phyloP scores from a whole-genome alignment of 92 coral and sea anemone species.

The Epizoanthus rinbou region DNA sequence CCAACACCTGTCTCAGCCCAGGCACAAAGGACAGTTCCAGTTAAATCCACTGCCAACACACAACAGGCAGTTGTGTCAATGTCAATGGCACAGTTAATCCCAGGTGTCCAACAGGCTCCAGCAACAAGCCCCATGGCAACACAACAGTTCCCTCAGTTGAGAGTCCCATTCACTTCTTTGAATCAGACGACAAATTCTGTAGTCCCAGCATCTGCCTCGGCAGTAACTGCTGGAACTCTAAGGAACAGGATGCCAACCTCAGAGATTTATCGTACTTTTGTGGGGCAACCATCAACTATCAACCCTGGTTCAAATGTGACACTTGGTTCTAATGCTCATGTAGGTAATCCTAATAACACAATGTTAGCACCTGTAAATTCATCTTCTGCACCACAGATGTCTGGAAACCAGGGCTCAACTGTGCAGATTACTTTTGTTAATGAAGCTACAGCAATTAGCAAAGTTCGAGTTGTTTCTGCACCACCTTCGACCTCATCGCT shows the following conservation, averaged over 20 bases:
- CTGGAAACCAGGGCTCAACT: constrained; percentile 11
- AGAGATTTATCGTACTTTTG: background rate
- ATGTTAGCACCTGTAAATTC: background rate
- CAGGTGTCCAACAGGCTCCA: background rate
- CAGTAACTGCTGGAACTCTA: background rate
- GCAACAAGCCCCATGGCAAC: background rate
- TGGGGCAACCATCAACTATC: constrained; percentile 17
- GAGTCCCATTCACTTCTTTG: background rate
- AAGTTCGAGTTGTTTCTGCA: constrained; percentile 28
- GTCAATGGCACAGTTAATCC: constrained; percentile 1
- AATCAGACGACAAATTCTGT: background rate
- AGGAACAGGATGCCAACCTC: background rate
- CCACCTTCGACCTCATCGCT: constrained; percentile 19
- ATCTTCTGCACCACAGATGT: background rate
- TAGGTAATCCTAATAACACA: background rate
- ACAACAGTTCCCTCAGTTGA: background rate
- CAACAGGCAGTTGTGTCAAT: constrained; percentile 2
- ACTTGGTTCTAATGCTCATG: background rate
- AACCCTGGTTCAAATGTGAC: constrained; percentile 12
- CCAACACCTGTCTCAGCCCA: background rate
- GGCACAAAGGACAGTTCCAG: constrained; percentile 21
- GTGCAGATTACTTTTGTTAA: constrained; percentile 37
- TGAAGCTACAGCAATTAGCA: constrained; percentile 42
- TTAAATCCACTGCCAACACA: background rate
- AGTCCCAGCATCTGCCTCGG: background rate